phyloP scores from a whole-genome alignment of 1,140 invertebrate genomes.

The Drosophila nigrodunni region DNA sequence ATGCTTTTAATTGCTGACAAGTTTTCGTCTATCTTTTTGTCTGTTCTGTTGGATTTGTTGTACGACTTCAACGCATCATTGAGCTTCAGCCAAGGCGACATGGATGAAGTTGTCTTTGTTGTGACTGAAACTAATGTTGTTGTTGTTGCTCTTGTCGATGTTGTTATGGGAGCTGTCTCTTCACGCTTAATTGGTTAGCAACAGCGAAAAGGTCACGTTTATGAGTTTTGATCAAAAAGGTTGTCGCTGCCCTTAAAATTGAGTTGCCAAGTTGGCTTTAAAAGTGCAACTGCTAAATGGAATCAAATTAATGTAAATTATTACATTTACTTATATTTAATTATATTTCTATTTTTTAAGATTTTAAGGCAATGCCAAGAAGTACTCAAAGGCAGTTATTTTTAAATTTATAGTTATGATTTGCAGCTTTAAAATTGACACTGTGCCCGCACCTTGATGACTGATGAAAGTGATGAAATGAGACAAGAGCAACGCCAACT shows the following conservation, averaged over 20 bases:
- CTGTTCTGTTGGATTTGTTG: slow-evolving; percentile 24
- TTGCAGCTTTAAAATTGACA: background rate
- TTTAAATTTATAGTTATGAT: no score
- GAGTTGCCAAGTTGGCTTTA: slow-evolving; percentile 20
- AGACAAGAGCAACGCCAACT: background rate
- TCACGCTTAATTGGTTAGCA: slow-evolving; percentile 72
- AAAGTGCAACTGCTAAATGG: background rate
- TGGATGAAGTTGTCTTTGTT: slow-evolving; percentile 49
- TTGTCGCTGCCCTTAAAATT: slow-evolving; percentile 18
- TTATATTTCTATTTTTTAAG: no score
- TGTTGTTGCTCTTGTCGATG: slow-evolving; percentile 4
- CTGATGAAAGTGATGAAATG: background rate
- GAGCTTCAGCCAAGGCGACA: slow-evolving; percentile 31
- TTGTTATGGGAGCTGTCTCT: slow-evolving; percentile 32
- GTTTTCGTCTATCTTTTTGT: slow-evolving; percentile 30
- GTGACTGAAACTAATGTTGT: slow-evolving; percentile 1
- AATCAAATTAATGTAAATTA: background rate
- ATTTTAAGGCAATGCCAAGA: no score
- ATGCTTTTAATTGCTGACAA: slow-evolving; percentile 70
- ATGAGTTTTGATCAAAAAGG: slow-evolving; percentile 64
- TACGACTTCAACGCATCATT: slow-evolving; percentile 40
- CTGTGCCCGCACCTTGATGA: background rate
- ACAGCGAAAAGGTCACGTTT: slow-evolving; percentile 71
- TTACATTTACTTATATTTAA: no score
- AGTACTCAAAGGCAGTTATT: no score